Evolutionary conservation across 2,113 vertebrate genomes (phyloP).

Genomic region (Chaetodon trifascialis): DNA sequence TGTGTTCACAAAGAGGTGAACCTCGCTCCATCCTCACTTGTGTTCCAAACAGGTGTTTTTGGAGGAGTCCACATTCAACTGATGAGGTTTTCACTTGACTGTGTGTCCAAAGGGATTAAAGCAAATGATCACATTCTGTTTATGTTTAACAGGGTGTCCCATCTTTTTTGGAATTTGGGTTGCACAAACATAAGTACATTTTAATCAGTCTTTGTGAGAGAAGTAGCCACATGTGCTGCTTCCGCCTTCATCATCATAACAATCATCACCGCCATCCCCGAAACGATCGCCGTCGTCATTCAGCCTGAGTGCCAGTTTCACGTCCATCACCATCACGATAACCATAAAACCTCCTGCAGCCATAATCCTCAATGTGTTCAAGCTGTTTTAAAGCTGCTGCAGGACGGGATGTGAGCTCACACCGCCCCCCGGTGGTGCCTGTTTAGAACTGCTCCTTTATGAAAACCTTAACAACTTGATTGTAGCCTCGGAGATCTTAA

Average conservation of each 20-base stretch:
- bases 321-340: constrained; percentile 37
- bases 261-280: neutral
- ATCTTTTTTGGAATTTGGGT: too few species aligned
- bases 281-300: constrained; percentile 24
- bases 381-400: constrained; percentile 19
- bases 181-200: neutral
- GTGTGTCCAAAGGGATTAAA: too few species aligned
- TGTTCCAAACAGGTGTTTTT: too few species aligned
- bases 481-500: constrained; percentile 18
- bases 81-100: too few species aligned
- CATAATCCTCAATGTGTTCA: constrained; percentile 5
- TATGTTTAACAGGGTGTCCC: too few species aligned
- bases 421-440: constrained; percentile 59
- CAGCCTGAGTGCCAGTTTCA: neutral
- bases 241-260: neutral
- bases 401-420: neutral
- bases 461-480: neutral
- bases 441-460: neutral
- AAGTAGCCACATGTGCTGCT: neutral
- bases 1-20: too few species aligned
- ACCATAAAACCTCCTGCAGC: constrained; percentile 49
- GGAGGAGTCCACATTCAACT: too few species aligned
- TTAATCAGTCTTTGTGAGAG: neutral
- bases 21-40: too few species aligned
- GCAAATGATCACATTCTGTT: too few species aligned